Base-by-base conservation (phyloP, 1,140 invertebrate genomes). In the Zaprionus capensis region DNA sequence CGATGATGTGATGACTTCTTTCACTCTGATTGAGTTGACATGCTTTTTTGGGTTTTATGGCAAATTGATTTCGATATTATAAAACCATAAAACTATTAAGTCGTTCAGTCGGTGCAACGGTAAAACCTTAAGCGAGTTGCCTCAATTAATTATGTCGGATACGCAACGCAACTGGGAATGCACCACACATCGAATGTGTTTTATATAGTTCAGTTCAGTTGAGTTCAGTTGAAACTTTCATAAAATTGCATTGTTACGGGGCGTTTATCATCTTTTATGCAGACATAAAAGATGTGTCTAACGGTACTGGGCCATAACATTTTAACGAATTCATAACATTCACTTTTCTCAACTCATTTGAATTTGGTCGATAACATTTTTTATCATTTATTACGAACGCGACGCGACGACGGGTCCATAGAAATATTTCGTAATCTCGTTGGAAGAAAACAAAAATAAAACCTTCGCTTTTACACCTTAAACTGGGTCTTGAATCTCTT, bases 1-100 rank as follows among this genome's bases (percentile, higher is more conserved):
- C 31, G 31, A 34, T 4, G 9, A 34, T 34, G 31, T 49, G 58
- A 76, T 44, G 76, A 81, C 64, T 80, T 90, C 85, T 90, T 90
- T 90, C 84, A 84, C 84, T 84, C 76, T 76, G 81, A 83, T 88
- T 82, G 69, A 57, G 34, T 61, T 76, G 83, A 88, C 83, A 78
- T 66, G 78, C 22, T 80, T 73, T 63, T 63, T 67, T 41, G 36
- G 11, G 11, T 15, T 57, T 74, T 44, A 84, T 80, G 64, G 80
- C 72, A 64, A 79, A 80, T 86, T 77, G 76, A 82, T 86, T 76
- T 82, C 28, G 68, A 57, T 64, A 41, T 87, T 88, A 88, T 81
- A 88, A 88, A 78, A 88, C 75, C 71, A 57, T 65, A 66, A 70
- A 66, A 44, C 36, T n/a, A 51, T 44, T 71, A 44, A 63, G 62